These are phyloP conservation scores for Vultur gryphus DNA, from an alignment of 2,797 vertebrate species.

Conservation along the genomic window DNA sequence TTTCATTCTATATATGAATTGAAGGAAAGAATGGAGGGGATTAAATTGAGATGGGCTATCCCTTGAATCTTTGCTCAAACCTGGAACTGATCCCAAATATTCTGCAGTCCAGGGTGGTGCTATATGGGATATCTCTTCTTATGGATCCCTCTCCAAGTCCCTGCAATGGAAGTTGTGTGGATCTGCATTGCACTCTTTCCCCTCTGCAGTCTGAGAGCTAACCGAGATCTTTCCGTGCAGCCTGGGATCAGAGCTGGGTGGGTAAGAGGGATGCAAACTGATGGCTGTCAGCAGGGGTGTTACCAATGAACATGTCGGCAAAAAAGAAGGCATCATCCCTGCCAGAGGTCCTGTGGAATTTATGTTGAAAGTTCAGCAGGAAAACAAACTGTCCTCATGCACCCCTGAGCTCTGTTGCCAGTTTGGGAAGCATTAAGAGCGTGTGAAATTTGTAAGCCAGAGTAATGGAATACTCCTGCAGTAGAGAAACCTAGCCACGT, in stretches of 20 bases:
- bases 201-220: neutral
- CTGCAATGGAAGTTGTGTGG: neutral
- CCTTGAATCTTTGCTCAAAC: neutral
- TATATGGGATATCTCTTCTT: neutral
- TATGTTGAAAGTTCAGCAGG: constrained; percentile 29
- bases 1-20: neutral
- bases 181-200: neutral
- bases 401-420: constrained; percentile 17
- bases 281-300: neutral
- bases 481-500: constrained; percentile 17
- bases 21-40: neutral
- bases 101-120: neutral
- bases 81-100: neutral
- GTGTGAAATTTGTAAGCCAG: constrained; percentile 54
- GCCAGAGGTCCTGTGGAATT: constrained; percentile 8
- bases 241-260: neutral
- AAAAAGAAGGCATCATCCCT: neutral
- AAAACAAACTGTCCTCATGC: constrained; percentile 38
- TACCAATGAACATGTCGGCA: neutral
- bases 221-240: fast-evolving
- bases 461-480: constrained; percentile 45
- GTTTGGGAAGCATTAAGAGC: constrained; percentile 40
- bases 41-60: neutral
- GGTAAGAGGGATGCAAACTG: neutral
- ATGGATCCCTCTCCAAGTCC: neutral